Percentiles rank a stretch among this genome's conserved stretches.
These are phyloP conservation scores for Bungarus multicinctus DNA, from an alignment of 2,113 vertebrate species.

Conservation along the genomic window DNA sequence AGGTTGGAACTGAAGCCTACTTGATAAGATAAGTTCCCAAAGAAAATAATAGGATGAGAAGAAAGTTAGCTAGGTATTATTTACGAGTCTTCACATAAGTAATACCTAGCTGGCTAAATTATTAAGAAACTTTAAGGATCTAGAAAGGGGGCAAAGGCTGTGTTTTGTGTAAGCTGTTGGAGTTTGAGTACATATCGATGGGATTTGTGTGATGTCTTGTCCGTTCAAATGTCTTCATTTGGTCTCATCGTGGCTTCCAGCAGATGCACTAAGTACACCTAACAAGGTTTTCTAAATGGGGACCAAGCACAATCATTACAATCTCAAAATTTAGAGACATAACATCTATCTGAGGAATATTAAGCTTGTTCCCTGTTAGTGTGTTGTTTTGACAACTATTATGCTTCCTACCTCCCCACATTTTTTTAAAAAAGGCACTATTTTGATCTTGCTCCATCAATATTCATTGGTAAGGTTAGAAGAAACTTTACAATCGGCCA, in stretches of 20 bases:
- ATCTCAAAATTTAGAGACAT: not conserved
- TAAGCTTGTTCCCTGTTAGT: not conserved
- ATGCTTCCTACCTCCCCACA: not conserved
- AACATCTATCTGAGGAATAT: not conserved
- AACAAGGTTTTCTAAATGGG: not conserved
- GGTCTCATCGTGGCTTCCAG: not conserved
- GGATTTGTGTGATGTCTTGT: not conserved
- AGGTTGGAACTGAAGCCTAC: not conserved
- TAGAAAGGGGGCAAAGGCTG: not conserved
- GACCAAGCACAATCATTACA: not conserved
- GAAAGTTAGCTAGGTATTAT: not conserved
- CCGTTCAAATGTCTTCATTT: not conserved
- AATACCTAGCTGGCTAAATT: not conserved
- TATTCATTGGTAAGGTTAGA: not conserved
- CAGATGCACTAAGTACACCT: not conserved
- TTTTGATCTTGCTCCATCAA: not conserved
- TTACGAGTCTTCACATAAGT: not conserved
- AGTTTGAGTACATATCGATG: not conserved
- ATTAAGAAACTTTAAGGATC: not conserved
- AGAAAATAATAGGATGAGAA: not conserved
- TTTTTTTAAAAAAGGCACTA: not conserved
- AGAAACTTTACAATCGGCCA: not conserved
- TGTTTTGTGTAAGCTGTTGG: not conserved
- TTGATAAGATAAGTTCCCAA: not conserved
- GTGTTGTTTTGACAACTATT: not conserved